Percentiles rank a stretch among this genome's conserved stretches.
Conservation (phyloP, 2,113 vertebrate species). For the Panthera tigris region DNA sequence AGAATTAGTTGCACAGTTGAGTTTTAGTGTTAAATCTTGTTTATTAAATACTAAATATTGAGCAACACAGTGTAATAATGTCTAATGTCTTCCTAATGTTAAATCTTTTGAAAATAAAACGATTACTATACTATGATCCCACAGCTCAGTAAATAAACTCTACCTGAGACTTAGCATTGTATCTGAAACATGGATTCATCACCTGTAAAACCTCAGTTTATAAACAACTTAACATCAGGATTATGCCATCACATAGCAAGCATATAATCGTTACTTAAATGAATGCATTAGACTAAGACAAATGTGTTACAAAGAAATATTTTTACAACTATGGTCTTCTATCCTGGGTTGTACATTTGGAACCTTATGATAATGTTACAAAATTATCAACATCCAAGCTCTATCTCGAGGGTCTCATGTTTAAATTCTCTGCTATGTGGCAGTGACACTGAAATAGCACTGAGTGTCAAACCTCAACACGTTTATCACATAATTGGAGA, state of each 20-base stretch:
- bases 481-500: not conserved
- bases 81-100: not conserved
- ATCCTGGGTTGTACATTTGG: not conserved
- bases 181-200: not conserved
- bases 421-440: not conserved
- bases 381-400: not conserved
- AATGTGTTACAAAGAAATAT: not conserved
- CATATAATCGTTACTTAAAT: not conserved
- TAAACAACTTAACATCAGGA: not conserved
- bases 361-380: not conserved
- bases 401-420: not conserved
- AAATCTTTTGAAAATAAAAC: not conserved
- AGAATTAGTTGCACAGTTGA: not conserved
- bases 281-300: not conserved
- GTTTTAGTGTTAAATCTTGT: not conserved
- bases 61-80: not conserved
- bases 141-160: not conserved
- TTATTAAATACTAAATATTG: not conserved
- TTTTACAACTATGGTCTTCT: not conserved
- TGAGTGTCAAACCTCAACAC: not conserved
- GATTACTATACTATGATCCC: not conserved
- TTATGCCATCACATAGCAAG: not conserved
- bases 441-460: not conserved
- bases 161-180: not conserved
- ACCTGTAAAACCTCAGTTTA: not conserved